Evolutionary conservation across 2,888 invertebrate genomes (phyloP).

Genomic region (Dexiosoma caninum): DNA sequence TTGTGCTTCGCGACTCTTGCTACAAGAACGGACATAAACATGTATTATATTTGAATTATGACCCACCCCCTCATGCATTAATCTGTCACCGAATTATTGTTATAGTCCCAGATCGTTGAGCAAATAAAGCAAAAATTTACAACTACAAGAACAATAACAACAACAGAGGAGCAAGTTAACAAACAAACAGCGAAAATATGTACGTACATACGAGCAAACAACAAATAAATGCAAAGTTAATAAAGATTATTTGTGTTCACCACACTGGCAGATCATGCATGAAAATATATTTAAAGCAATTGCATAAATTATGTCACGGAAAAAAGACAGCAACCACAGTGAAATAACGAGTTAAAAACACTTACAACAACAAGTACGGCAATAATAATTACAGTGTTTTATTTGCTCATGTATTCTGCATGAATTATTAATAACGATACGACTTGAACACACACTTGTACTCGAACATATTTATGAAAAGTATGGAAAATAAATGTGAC

Average conservation of each 20-base stretch:
- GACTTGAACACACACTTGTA: not conserved
- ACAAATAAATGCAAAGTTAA: constrained; percentile 60
- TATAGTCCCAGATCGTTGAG: constrained; percentile 55
- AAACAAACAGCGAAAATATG: not conserved
- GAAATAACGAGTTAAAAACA: constrained; percentile 50
- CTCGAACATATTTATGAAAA: not conserved
- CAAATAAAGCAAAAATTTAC: constrained; percentile 22
- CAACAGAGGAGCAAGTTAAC: constrained; percentile 18
- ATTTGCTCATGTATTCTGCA: constrained; percentile 42
- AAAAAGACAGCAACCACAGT: constrained; percentile 38
- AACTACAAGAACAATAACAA: constrained; percentile 7
- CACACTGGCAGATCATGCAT: constrained; percentile 65
- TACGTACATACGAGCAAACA: not conserved
- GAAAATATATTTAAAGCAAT: constrained; percentile 66
- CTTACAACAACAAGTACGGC: constrained; percentile 44
- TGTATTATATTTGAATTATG: constrained; percentile 60
- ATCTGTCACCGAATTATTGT: constrained; percentile 63
- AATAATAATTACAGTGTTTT: constrained; percentile 57
- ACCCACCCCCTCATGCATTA: constrained; percentile 60
- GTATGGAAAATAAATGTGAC: not conserved
- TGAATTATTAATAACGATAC: constrained; percentile 31
- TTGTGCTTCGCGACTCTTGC: not conserved
- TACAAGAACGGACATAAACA: constrained; percentile 41
- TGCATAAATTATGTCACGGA: constrained; percentile 65
- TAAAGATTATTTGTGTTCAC: constrained; percentile 64